Percentiles rank a stretch among this genome's conserved stretches.
Evolutionary conservation across 2,888 invertebrate genomes (phyloP).

Genomic region (Nomada flava): DNA sequence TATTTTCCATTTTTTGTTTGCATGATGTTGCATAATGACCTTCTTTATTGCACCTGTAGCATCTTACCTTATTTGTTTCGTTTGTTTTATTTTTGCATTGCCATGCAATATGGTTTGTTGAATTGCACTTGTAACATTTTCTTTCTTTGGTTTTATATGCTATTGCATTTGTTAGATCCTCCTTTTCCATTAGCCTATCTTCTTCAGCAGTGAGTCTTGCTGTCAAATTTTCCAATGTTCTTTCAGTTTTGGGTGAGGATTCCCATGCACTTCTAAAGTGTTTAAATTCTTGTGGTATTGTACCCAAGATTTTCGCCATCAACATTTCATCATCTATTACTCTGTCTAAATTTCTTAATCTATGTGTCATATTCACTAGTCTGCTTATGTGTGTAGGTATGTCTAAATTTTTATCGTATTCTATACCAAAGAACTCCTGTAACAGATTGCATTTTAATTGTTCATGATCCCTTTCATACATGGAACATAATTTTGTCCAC

Average conservation of each 20-base stretch:
- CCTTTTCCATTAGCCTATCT: constrained; percentile 7
- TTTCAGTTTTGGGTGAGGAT: constrained; percentile 32
- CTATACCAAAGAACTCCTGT: constrained; percentile 35
- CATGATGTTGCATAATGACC: no score
- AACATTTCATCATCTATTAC: constrained; percentile 40
- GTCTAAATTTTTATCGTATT: constrained; percentile 31
- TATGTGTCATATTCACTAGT: constrained; percentile 23
- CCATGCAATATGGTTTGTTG: no score
- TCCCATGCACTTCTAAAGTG: constrained; percentile 56
- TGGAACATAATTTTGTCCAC: constrained; percentile 39
- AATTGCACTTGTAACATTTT: no score
- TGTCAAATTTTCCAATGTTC: constrained; percentile 35
- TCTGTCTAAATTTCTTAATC: constrained; percentile 29
- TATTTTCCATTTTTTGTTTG: no score
- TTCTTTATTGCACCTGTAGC: no score
- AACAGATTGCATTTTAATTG: neutral
- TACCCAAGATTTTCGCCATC: constrained; percentile 38
- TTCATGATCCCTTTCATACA: constrained; percentile 22
- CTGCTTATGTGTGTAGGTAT: constrained; percentile 35
- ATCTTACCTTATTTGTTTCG: no score
- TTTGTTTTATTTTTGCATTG: no score
- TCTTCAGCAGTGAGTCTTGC: constrained; percentile 44
- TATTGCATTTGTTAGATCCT: neutral
- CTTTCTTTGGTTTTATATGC: no score
- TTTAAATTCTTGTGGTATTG: constrained; percentile 38